Conservation (phyloP, 2,113 vertebrate species). For the Probosciger aterrimus region DNA sequence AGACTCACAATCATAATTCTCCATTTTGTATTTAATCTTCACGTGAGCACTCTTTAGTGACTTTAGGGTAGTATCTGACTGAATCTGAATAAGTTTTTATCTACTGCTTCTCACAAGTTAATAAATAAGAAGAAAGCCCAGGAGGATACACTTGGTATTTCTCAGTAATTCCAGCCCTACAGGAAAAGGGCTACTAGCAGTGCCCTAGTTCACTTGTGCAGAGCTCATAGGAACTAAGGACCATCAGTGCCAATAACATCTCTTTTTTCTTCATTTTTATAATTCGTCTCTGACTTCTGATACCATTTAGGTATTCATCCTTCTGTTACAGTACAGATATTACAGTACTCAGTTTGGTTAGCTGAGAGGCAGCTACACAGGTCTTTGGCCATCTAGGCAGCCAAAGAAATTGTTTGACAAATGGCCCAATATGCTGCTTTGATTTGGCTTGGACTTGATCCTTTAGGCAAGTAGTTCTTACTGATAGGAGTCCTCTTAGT, state of each 20-base stretch:
- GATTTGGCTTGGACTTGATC: not conserved
- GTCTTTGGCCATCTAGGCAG: not conserved
- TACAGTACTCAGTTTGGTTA: not conserved
- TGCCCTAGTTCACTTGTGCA: not conserved
- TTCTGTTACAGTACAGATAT: not conserved
- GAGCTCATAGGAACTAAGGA: not conserved
- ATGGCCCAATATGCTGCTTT: not conserved
- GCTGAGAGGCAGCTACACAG: not conserved
- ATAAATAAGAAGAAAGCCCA: not conserved
- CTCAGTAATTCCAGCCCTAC: not conserved
- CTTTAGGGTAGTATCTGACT: not conserved
- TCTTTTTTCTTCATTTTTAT: not conserved
- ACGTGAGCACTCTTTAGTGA: not conserved
- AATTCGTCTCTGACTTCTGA: not conserved
- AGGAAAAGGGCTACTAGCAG: not conserved
- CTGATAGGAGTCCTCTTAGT: not conserved
- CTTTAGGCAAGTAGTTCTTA: not conserved
- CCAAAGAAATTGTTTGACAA: not conserved
- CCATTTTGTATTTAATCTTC: not conserved
- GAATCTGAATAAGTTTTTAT: not conserved
- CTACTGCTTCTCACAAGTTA: not conserved
- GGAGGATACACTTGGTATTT: not conserved
- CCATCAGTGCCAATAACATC: not conserved
- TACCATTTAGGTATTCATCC: not conserved
- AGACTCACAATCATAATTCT: not conserved